These are phyloP conservation scores for Apodemus agrarius DNA, from an alignment of 2,797 vertebrate genomes.

Conservation along the genomic window DNA sequence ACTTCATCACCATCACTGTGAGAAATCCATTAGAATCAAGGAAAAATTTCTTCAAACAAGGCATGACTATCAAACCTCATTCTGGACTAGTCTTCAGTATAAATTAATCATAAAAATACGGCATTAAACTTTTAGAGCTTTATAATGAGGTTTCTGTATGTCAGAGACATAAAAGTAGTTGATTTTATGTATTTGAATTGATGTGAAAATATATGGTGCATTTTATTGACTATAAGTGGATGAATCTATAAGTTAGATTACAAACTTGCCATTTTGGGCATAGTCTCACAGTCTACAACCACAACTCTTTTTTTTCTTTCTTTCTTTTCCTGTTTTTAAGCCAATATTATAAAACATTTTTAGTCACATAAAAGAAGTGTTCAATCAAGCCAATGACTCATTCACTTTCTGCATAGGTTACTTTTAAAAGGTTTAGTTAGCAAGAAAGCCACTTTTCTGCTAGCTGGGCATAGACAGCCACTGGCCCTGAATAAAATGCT, in stretches of 20 bases:
- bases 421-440: slow-evolving; percentile 54
- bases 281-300: neutral
- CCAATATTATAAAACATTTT: slow-evolving; percentile 1
- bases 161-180: slow-evolving; percentile 18
- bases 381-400: slow-evolving; percentile 9
- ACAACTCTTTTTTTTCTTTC: neutral
- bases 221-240: slow-evolving; percentile 26
- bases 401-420: slow-evolving; percentile 20
- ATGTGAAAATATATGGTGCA: slow-evolving; percentile 37
- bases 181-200: slow-evolving; percentile 45
- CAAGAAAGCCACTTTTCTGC: slow-evolving; percentile 59
- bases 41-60: neutral
- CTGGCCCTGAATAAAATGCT: slow-evolving; percentile 25
- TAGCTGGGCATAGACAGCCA: neutral
- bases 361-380: neutral
- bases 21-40: slow-evolving; percentile 26
- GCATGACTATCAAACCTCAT: neutral
- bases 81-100: neutral
- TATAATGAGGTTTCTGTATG: neutral
- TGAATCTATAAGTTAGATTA: slow-evolving; percentile 22
- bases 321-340: slow-evolving; percentile 5
- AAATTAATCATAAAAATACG: slow-evolving; percentile 10
- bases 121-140: neutral
- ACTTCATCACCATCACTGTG: neutral
- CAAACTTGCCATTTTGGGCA: slow-evolving; percentile 11